Evolutionary conservation across 2,888 invertebrate species (phyloP).

Genomic region (Laothoe populi): DNA sequence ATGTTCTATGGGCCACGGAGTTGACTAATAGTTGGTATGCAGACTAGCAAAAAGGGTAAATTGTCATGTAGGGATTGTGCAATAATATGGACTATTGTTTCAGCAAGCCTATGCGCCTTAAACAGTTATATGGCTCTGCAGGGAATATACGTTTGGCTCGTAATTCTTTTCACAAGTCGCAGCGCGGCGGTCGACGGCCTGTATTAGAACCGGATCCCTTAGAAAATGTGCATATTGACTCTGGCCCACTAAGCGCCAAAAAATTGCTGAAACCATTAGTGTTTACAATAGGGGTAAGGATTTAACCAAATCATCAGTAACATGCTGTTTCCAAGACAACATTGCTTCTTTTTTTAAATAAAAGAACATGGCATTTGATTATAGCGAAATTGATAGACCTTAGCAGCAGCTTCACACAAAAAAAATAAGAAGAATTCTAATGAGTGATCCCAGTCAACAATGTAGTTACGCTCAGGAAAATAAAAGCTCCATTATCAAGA

Average conservation of each 20-base stretch:
- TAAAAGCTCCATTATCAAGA: too few species aligned
- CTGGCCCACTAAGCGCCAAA: conserved; percentile 69
- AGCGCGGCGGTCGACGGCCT: conserved; percentile 54
- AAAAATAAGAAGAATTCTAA: too few species aligned
- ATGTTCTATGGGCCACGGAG: conserved; percentile 69
- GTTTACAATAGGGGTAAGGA: conserved; percentile 87
- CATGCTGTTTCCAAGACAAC: too few species aligned
- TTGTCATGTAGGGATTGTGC: conserved; percentile 24
- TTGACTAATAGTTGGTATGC: conserved; percentile 66
- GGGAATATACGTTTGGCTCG: conserved; percentile 55
- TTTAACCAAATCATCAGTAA: background rate
- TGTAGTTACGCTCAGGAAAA: too few species aligned
- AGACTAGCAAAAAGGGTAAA: conserved; percentile 28
- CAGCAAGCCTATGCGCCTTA: conserved; percentile 53
- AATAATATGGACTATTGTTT: conserved; percentile 38
- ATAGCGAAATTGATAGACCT: too few species aligned
- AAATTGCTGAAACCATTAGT: conserved; percentile 86
- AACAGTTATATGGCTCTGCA: conserved; percentile 43
- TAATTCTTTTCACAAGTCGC: conserved; percentile 66
- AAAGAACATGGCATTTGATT: too few species aligned
- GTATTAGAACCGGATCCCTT: conserved; percentile 65
- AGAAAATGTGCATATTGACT: conserved; percentile 68
- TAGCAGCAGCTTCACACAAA: too few species aligned
- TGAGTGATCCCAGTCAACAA: too few species aligned
- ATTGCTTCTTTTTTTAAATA: background rate